Evolutionary conservation across 2,888 invertebrate genomes (phyloP).

Genomic region (Zygothrica quintamaculata): DNA sequence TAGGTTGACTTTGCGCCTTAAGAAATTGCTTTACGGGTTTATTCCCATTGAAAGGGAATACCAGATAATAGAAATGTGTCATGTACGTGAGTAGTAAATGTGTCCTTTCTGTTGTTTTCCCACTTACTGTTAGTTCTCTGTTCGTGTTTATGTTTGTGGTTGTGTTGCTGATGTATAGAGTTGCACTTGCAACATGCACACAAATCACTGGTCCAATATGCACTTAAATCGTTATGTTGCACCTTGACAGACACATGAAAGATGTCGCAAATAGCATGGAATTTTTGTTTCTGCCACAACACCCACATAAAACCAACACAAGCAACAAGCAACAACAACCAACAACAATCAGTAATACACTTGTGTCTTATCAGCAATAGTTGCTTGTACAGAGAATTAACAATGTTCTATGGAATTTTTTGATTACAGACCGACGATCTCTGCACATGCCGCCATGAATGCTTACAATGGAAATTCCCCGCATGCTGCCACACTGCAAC

Average conservation of each 20-base stretch:
- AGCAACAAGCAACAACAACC: conserved; percentile 4
- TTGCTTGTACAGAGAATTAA: conserved; percentile 9
- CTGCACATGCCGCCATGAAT: conserved; percentile 81
- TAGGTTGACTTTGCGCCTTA: conserved; percentile 81
- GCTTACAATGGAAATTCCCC: conserved; percentile 82
- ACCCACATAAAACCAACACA: conserved; percentile 16
- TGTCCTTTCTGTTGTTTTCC: conserved; percentile 35
- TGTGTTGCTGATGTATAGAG: conserved; percentile 41
- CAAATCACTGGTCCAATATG: conserved; percentile 7
- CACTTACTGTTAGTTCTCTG: too few relatives aligned
- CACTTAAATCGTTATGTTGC: neutral
- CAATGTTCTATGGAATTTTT: conserved; percentile 11
- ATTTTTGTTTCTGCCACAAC: conserved; percentile 1
- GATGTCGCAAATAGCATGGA: conserved; percentile 8
- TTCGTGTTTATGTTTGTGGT: conserved; percentile 7
- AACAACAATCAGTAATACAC: conserved; percentile 15
- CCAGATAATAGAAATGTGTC: conserved; percentile 79
- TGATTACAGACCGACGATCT: conserved; percentile 75
- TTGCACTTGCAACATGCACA: conserved; percentile 40
- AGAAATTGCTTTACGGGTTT: conserved; percentile 82
- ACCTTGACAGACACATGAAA: conserved; percentile 18
- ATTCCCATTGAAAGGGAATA: conserved; percentile 81
- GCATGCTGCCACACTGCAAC: conserved; percentile 79
- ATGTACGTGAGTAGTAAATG: conserved; percentile 77
- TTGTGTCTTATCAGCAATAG: conserved; percentile 21